phyloP scores from a whole-genome alignment of 2,888 invertebrate species.

The Tenthredo scrophulariae region DNA sequence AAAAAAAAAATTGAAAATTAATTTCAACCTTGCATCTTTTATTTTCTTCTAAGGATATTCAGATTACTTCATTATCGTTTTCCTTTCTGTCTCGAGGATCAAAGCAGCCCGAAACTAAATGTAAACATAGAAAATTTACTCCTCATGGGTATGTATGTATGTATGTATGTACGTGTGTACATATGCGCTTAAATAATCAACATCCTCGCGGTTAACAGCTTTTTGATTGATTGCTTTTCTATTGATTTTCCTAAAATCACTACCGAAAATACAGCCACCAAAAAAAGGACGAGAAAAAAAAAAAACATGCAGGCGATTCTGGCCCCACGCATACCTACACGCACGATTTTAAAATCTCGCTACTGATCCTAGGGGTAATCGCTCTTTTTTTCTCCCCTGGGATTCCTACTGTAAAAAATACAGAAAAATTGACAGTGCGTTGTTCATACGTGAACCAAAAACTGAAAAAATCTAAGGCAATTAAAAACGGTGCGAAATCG shows the following conservation, averaged over 20 bases:
- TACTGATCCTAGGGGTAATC: not conserved
- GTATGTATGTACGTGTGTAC: not conserved
- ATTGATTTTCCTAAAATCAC: slow-evolving; percentile 18
- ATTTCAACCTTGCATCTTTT: not conserved
- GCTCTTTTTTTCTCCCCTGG: not conserved
- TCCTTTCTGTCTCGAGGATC: not conserved
- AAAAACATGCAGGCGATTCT: not conserved
- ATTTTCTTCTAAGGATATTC: not conserved
- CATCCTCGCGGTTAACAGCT: slow-evolving; percentile 1
- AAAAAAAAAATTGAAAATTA: not conserved
- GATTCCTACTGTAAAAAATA: not conserved
- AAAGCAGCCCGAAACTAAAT: not conserved
- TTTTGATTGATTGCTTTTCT: slow-evolving; percentile 29
- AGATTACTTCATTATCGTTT: not conserved
- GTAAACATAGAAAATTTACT: not conserved
- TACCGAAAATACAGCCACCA: not conserved
- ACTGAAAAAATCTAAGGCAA: not conserved
- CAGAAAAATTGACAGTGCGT: not conserved
- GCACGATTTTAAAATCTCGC: not conserved
- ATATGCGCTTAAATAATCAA: slow-evolving; percentile 5
- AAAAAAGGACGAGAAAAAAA: not conserved
- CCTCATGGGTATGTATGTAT: not conserved
- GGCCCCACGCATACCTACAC: not conserved
- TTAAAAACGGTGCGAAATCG: not conserved
- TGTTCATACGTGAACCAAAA: not conserved